Evolutionary conservation across 2,113 vertebrate genomes (phyloP), one percentile per base, ranked within the genome.

Genomic region (Arvicanthis niloticus): DNA sequence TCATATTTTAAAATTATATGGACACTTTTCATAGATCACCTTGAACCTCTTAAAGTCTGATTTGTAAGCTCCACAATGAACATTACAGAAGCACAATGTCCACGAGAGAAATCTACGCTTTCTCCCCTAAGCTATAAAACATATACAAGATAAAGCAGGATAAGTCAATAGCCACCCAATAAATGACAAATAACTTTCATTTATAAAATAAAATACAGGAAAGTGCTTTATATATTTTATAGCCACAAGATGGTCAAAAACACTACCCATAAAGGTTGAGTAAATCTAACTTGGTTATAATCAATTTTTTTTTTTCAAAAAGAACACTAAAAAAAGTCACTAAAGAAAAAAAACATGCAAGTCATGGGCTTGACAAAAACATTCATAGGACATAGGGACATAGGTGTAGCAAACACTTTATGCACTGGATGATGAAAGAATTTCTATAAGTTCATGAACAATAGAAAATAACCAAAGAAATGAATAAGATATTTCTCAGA

Each of bases 221-320:
- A 86, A 94, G 37, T 68, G 34, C 42, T 21, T 73, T 90, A 2
- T 86, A n/a, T n/a, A n/a, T n/a, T n/a, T n/a, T n/a, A 5, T 31
- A 89, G 7, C 31, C 26, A 89, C 67, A 56, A 72, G 45, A n/a
- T 51, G 67, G 22, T 91, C 87, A 58, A 72, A 65, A 80, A 78
- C 10, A 67, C 10, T 85, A 73, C 53, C 11, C 3, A 40, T 78
- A 88, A 77, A 88, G 70, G 85, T 42, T 42, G 31, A 77, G 85
- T 68, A 93, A 91, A 73, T 12, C 29, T 84, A 78, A 60, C 22
- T 73, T 88, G 3, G 42, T 53, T 22, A 84, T 72, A 95, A 97
- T 76, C 51, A 77, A n/a, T n/a, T n/a, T 86, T 42, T 13, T 29
- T 93, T n/a, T 90, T 88, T 16, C 84, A 93, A 91, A 94, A 10